A percentile compares a stretch with the other conserved stretches of the same genome.
Evolutionary conservation across 2,797 vertebrate species (phyloP).

Genomic region (Ambastaia sidthimunki): DNA sequence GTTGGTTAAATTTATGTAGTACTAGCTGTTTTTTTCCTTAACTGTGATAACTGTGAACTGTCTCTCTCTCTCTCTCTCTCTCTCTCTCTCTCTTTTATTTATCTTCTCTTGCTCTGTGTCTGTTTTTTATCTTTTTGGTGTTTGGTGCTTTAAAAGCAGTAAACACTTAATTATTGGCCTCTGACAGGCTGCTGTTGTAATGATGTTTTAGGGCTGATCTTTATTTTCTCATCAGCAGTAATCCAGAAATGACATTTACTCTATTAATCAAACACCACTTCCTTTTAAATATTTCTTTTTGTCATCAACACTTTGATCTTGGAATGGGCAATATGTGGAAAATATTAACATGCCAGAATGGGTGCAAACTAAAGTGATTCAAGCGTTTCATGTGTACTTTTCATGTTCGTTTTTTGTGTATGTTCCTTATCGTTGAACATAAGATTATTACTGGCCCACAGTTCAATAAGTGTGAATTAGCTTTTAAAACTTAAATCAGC

Average conservation of each 20-base stretch:
- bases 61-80: neutral
- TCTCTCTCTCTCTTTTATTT: neutral
- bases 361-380: neutral
- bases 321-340: conserved; percentile 27
- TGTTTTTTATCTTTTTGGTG: neutral
- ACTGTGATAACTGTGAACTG: conserved; percentile 8
- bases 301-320: conserved; percentile 40
- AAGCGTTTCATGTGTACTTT: neutral
- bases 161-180: neutral
- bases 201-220: conserved; percentile 10
- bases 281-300: conserved; percentile 1
- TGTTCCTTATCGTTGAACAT: too few species aligned
- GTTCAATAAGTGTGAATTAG: too few species aligned
- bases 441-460: too few species aligned
- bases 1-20: conserved; percentile 62
- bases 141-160: neutral
- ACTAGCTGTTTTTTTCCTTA: conserved; percentile 30
- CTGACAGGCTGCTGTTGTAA: conserved; percentile 15
- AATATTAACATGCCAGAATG: conserved; percentile 1
- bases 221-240: conserved; percentile 19
- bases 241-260: conserved; percentile 9
- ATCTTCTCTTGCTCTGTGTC: neutral
- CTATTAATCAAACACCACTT: neutral
- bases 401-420: neutral
- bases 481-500: too few species aligned